These are phyloP conservation scores for Drosophila setifemur DNA, from an alignment of 1,140 invertebrate genomes.

Conservation along the genomic window DNA sequence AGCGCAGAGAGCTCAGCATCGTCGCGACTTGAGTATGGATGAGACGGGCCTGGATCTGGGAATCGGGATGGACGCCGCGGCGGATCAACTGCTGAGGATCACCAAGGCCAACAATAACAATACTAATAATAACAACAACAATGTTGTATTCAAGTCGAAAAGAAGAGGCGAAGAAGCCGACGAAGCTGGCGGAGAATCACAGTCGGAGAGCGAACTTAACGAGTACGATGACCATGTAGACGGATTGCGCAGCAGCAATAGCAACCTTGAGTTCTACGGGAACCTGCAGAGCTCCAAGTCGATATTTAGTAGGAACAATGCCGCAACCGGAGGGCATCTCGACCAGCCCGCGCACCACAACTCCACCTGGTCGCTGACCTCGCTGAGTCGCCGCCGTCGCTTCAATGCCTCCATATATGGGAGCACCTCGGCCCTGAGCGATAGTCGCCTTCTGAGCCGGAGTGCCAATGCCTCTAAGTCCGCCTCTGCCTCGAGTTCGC, in stretches of 20 bases:
- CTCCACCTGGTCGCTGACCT: constrained; percentile 73
- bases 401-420: constrained; percentile 81
- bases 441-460: constrained; percentile 71
- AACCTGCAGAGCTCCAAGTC: constrained; percentile 78
- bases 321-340: not conserved
- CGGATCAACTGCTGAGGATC: constrained; percentile 13
- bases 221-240: constrained; percentile 31
- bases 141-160: constrained; percentile 18
- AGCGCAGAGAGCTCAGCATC: constrained; percentile 3
- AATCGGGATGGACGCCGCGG: not conserved
- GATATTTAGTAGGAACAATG: constrained; percentile 47
- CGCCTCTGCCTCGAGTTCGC: constrained; percentile 82
- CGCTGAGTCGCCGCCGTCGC: constrained; percentile 57
- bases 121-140: constrained; percentile 42
- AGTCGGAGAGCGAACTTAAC: constrained; percentile 36
- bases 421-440: constrained; percentile 77
- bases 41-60: not conserved
- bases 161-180: not conserved
- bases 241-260: constrained; percentile 35
- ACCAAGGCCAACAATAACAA: constrained; percentile 28
- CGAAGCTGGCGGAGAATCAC: constrained; percentile 23
- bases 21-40: not conserved
- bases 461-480: constrained; percentile 7
- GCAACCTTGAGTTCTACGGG: constrained; percentile 65
- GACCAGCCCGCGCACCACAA: constrained; percentile 50